Base-by-base conservation (phyloP, 2,888 invertebrate species). In the Xestoiulus laeticollis region DNA sequence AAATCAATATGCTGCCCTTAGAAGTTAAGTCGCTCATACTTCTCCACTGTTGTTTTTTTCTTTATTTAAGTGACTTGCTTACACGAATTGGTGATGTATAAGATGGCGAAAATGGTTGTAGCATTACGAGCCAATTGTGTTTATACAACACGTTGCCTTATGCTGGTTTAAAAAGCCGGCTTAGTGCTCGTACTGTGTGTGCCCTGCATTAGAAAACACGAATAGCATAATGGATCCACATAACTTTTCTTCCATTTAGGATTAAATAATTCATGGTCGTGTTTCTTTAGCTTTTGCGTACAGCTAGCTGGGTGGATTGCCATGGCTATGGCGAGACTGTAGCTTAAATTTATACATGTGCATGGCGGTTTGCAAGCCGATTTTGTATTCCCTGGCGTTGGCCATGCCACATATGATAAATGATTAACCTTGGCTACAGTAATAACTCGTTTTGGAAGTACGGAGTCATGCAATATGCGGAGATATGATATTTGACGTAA, bases 311-410 rank as follows among this genome's bases (percentile, higher is more conserved):
- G 78, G 6, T 78, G 26, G 78, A 78, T 78, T 78, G 78, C 30
- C n/a, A n/a, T 3, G 78, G 30, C 78, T 30, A 22, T 30, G 78
- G 30, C 78, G 78, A 78, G 78, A 78, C 78, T 78, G 78, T 2
- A 26, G 78, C 78, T 78, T 78, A 78, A 78, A 78, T 78, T 78
- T 78, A 30, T 78, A 30, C 78, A 30, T 78, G 78, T 30, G n/a
- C n/a, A n/a, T n/a, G 78, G 12, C 26, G 26, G 26, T 26, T 22
- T 68, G 6, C 22, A 1, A 26, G 68, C 26, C 26, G 78, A 78
- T 78, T 78, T 78, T 0, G 78, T 78, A 78, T 78, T 78, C 78
- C 22, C 59, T 30, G 59, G 1, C 12, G 78, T 30, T 78, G 78
- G 78, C 30, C 78, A 8, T 78, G 78, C 78, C 26, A 78, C 78